Conservation (phyloP, 2,888 invertebrate genomes). For the Luperina nickerlii region DNA sequence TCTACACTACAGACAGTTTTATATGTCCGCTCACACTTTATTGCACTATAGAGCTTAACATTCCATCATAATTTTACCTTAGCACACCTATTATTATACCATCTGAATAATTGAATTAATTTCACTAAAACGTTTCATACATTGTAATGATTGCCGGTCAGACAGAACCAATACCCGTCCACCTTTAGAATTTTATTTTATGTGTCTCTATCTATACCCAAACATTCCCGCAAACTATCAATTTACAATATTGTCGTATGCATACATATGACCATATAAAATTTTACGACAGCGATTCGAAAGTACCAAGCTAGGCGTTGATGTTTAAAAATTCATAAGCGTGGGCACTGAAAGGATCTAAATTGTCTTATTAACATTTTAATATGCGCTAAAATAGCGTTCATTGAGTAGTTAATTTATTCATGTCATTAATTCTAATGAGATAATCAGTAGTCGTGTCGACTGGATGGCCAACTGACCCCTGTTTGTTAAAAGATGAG, state of each 20-base stretch:
- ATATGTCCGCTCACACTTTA: constrained; percentile 47
- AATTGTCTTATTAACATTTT: constrained; percentile 68
- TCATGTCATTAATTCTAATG: constrained; percentile 66
- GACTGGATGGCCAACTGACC: constrained; percentile 59
- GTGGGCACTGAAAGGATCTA: constrained; percentile 60
- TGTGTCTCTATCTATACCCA: constrained; percentile 33
- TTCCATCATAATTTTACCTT: constrained; percentile 46
- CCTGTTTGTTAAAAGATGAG: constrained; percentile 41
- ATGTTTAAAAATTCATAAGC: constrained; percentile 66
- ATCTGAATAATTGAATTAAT: constrained; percentile 64
- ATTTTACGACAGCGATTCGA: constrained; percentile 57
- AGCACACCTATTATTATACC: constrained; percentile 52
- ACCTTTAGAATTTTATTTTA: constrained; percentile 49
- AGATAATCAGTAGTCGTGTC: constrained; percentile 64
- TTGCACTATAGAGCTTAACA: constrained; percentile 47
- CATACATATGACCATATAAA: constrained; percentile 56
- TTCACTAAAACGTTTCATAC: constrained; percentile 61
- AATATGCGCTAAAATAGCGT: constrained; percentile 63
- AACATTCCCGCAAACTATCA: constrained; percentile 60
- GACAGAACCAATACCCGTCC: constrained; percentile 30
- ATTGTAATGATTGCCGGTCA: constrained; percentile 57
- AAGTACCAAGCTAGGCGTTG: constrained; percentile 49
- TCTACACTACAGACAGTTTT: constrained; percentile 35
- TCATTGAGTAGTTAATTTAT: constrained; percentile 63
- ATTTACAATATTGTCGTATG: constrained; percentile 58